Conservation (phyloP, 1,140 invertebrate genomes). For the Lepidostoma basale region DNA sequence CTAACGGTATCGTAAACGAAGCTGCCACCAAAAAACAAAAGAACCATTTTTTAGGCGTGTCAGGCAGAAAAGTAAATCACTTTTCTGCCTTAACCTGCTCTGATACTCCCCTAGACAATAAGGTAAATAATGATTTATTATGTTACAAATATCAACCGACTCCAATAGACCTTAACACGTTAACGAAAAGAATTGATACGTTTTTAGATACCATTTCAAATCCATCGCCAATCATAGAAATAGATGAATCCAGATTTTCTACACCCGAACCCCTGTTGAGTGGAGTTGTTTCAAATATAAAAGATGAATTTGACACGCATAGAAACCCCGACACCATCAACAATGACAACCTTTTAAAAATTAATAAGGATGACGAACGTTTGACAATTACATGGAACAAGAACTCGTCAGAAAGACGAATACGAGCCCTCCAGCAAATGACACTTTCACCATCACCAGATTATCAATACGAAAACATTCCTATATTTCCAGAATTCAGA, state of each 20-base stretch:
- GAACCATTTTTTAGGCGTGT: conserved; percentile 6
- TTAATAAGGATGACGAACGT: conserved; percentile 21
- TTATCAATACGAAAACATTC: not conserved
- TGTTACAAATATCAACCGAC: conserved; percentile 25
- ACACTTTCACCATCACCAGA: conserved; percentile 22
- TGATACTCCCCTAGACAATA: not conserved
- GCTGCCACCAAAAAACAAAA: not conserved
- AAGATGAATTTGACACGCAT: not conserved
- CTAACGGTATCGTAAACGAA: too few relatives aligned
- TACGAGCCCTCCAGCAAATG: conserved; percentile 23
- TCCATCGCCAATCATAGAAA: conserved; percentile 31
- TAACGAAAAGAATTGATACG: conserved; percentile 39
- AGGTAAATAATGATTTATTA: not conserved
- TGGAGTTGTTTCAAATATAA: conserved; percentile 26
- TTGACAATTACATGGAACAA: conserved; percentile 23
- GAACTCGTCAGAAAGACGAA: conserved; percentile 20
- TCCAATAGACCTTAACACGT: conserved; percentile 24
- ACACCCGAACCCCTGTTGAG: conserved; percentile 35
- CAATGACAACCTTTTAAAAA: conserved; percentile 24
- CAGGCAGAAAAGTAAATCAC: not conserved
- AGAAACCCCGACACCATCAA: not conserved
- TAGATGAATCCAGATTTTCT: conserved; percentile 33
- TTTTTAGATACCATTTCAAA: conserved; percentile 33
- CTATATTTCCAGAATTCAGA: not conserved
- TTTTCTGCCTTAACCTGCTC: conserved; percentile 1